phyloP scores from a whole-genome alignment of 2,113 vertebrate species.

The Petromus typicus region DNA sequence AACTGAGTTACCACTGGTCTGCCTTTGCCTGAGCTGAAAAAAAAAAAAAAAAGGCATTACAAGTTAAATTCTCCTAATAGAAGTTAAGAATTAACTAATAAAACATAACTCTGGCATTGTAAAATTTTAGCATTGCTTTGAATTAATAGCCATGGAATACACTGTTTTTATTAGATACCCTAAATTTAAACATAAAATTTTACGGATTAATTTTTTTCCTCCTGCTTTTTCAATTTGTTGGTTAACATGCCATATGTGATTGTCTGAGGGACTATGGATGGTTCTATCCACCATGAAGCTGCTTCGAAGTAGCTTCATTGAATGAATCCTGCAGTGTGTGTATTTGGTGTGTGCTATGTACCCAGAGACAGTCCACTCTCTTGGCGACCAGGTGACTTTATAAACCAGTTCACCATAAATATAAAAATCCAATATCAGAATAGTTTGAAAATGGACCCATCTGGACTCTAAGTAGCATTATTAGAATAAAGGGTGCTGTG shows the following conservation, averaged over 20 bases:
- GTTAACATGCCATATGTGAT: background rate
- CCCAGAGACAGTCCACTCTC: background rate
- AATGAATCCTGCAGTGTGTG: background rate
- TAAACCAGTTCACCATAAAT: background rate
- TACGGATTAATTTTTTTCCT: background rate
- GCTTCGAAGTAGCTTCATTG: accelerated
- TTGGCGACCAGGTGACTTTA: background rate
- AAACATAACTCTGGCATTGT: background rate
- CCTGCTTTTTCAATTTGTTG: background rate
- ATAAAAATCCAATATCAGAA: background rate
- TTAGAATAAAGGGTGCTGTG: background rate
- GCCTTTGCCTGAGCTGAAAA: background rate
- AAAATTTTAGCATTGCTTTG: background rate
- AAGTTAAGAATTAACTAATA: background rate
- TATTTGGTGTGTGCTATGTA: background rate
- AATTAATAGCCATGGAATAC: background rate
- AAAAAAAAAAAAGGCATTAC: background rate
- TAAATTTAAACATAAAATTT: slow-evolving; percentile 33
- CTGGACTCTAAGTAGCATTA: background rate
- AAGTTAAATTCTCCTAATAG: background rate
- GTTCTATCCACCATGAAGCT: background rate
- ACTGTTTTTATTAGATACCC: background rate
- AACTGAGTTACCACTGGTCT: background rate
- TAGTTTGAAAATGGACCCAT: background rate
- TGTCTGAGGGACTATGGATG: background rate